Evolutionary conservation across 2,888 invertebrate genomes (phyloP).

Genomic region (Drosophila kambysellisi): DNA sequence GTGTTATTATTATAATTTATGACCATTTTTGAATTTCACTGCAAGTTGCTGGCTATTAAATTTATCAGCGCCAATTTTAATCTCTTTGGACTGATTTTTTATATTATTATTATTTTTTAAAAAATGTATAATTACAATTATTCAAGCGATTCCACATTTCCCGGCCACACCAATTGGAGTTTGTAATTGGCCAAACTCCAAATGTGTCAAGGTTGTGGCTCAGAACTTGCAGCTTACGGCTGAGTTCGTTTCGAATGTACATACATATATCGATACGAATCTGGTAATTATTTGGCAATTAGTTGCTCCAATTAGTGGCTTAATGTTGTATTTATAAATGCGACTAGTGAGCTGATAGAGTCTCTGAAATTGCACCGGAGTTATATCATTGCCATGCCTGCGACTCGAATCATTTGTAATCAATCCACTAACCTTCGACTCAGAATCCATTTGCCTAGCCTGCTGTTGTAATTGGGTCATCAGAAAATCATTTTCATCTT

Average conservation of each 20-base stretch:
- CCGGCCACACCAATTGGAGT: constrained; percentile 35
- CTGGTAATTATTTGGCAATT: constrained; percentile 46
- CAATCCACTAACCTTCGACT: constrained; percentile 10
- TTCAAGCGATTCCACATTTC: constrained; percentile 31
- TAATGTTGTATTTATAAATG: not conserved
- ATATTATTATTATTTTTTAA: not conserved
- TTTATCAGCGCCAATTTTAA: constrained; percentile 9
- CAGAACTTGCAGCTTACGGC: constrained; percentile 5
- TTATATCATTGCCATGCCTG: not conserved
- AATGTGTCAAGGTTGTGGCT: constrained; percentile 46
- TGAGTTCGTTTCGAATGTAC: not conserved
- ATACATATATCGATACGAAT: constrained; percentile 24
- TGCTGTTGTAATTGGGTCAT: constrained; percentile 15
- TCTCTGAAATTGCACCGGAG: not conserved
- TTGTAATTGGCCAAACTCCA: constrained; percentile 32
- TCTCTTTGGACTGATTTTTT: constrained; percentile 1
- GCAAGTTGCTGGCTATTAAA: constrained; percentile 20
- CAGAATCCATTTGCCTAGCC: not conserved
- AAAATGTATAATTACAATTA: constrained; percentile 18
- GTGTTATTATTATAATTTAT: constrained; percentile 10
- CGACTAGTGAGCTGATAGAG: not conserved
- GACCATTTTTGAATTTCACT: constrained; percentile 2
- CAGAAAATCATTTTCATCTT: constrained; percentile 7
- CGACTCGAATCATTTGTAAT: constrained; percentile 1
- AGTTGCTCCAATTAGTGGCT: constrained; percentile 38